Percentiles rank a stretch among this genome's conserved stretches.
Conservation (phyloP, 2,888 invertebrate genomes). For the Drosophila ustulata region DNA sequence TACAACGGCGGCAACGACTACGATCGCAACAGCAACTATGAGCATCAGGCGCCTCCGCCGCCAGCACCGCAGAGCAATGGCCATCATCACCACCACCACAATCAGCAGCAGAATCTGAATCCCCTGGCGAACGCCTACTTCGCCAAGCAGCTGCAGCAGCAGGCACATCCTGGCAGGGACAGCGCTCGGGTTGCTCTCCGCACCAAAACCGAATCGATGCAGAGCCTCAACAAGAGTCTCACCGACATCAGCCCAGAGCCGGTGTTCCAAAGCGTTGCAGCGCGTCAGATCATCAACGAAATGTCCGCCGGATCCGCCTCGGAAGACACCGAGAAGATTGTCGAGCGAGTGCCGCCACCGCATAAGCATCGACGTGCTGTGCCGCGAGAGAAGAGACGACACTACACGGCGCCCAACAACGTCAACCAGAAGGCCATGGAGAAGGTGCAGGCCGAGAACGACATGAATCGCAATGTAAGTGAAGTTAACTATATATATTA, state of each 20-base stretch:
- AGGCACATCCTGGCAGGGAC: conserved; percentile 70
- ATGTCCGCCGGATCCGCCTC: conserved; percentile 87
- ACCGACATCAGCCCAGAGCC: conserved; percentile 89
- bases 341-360: conserved; percentile 86
- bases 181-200: conserved; percentile 78
- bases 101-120: conserved; percentile 71
- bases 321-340: conserved; percentile 84
- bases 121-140: conserved; percentile 82
- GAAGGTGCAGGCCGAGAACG: conserved; percentile 86
- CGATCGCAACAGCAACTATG: conserved; percentile 83
- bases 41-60: conserved; percentile 74
- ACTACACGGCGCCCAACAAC: conserved; percentile 94
- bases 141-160: conserved; percentile 81
- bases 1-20: conserved; percentile 66
- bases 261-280: conserved; percentile 94
- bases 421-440: conserved; percentile 88
- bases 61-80: conserved; percentile 77
- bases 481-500: conserved; percentile 25
- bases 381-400: conserved; percentile 93
- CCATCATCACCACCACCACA: conserved; percentile 57
- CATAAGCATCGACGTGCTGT: conserved; percentile 89
- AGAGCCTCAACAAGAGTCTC: conserved; percentile 84
- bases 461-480: conserved; percentile 85
- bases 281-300: conserved; percentile 93
- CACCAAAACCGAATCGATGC: conserved; percentile 84